Percentiles rank a stretch among this genome's conserved stretches.
These are phyloP conservation scores for Omphaloscelis lunosa DNA, from an alignment of 2,888 invertebrate genomes.

Conservation along the genomic window DNA sequence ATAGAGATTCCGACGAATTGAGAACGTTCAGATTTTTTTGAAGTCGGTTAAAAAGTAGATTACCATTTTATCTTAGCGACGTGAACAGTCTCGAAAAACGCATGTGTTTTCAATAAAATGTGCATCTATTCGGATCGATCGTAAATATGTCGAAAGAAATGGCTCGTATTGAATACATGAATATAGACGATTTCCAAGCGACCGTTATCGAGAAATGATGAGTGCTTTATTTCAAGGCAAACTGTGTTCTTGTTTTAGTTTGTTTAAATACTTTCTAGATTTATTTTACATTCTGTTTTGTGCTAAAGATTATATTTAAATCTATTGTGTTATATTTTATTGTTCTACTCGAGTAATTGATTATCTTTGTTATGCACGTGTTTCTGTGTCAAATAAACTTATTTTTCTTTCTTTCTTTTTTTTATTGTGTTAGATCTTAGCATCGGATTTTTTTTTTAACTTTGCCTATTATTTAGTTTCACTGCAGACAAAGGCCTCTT, in stretches of 20 bases:
- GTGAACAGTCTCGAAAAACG: not conserved
- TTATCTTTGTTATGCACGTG: no score
- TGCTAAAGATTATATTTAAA: no score
- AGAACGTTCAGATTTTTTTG: no score
- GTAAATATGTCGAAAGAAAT: constrained; percentile 35
- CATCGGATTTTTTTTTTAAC: no score
- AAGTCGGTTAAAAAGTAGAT: not conserved
- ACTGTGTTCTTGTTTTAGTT: not conserved
- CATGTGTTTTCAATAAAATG: constrained; percentile 16
- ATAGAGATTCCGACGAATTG: no score
- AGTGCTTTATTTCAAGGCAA: not conserved
- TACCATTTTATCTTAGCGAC: not conserved
- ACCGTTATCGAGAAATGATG: constrained; percentile 14
- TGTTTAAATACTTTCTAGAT: not conserved
- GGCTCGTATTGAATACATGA: constrained; percentile 7
- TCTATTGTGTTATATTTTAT: no score
- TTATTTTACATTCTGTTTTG: no score
- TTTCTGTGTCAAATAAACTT: no score
- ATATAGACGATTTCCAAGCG: constrained; percentile 5
- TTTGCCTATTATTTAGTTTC: no score
- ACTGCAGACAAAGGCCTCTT: no score
- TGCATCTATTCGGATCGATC: constrained; percentile 22
- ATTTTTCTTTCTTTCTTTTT: no score
- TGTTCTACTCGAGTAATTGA: no score
- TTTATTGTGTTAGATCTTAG: not conserved